Percentiles rank a stretch among this genome's conserved stretches.
Evolutionary conservation across 2,888 invertebrate species (phyloP).

Genomic region (Ectropis crepuscularia): DNA sequence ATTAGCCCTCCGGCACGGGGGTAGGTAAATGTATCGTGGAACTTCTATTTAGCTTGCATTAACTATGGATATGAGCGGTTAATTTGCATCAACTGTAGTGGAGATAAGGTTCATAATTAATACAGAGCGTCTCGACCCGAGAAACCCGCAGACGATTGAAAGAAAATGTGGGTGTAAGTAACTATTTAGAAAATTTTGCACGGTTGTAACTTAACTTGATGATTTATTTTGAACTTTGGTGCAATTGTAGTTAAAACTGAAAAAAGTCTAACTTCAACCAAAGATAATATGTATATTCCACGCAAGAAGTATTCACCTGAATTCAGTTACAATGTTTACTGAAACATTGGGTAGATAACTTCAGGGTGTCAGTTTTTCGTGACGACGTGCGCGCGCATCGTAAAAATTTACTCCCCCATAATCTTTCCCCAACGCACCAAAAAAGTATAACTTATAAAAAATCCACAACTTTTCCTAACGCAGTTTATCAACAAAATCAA

Average conservation of each 20-base stretch:
- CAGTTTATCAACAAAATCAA: constrained; percentile 1
- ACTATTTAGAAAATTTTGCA: background rate
- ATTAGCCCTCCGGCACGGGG: constrained; percentile 53
- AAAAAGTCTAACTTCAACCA: too few relatives aligned
- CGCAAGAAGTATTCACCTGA: too few relatives aligned
- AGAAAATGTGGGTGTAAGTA: background rate
- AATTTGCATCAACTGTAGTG: constrained; percentile 20
- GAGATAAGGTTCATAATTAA: constrained; percentile 11
- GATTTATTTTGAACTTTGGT: too few relatives aligned
- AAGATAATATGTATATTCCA: too few relatives aligned
- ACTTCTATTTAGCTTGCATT: constrained; percentile 55
- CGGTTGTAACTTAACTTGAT: too few relatives aligned
- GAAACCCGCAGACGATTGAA: background rate
- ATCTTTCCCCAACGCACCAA: background rate
- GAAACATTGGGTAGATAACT: too few relatives aligned
- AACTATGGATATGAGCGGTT: constrained; percentile 33
- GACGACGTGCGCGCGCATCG: too few relatives aligned
- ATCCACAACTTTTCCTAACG: background rate
- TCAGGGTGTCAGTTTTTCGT: too few relatives aligned
- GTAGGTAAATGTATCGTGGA: constrained; percentile 48
- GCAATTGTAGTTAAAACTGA: too few relatives aligned
- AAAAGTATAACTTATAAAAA: background rate
- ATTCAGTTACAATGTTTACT: too few relatives aligned
- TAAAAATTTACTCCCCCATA: too few relatives aligned
- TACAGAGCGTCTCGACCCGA: background rate